Base-by-base conservation (phyloP, 2,797 vertebrate species). In the Linurgus olivaceus region DNA sequence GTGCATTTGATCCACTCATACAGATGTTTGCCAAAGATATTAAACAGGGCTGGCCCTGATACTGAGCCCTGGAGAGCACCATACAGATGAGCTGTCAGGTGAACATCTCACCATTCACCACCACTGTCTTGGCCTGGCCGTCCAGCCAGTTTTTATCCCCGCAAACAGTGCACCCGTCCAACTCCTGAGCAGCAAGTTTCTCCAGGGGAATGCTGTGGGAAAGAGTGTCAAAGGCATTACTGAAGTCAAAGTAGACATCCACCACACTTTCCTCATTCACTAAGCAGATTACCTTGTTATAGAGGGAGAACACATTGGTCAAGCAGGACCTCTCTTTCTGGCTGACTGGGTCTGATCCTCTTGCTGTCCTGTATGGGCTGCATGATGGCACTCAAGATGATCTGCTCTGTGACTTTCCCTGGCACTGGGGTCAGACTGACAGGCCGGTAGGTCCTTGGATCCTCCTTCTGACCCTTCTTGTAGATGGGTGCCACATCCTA, bases 401-500 rank as follows among this genome's bases (percentile, higher is more conserved):
- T 26, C 17, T 62, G 11, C 20, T 55, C 35, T 33, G 8, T 31
- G 17, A 59, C 17, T 25, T 65, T 58, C 11, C 13, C 17, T 33
- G 25, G 17, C 20, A 31, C 10, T 31, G 38, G 52, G 13, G 6
- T 65, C 59, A 73, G 45, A 66, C 17, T 52, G 52, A 47, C 20
- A 66, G 40, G 14, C 33, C 1, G 3, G 37, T 31, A 66, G 33
- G 1, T 59, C 33, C 25, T 28, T 20, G 11, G n/a, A 51, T 72
- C 7, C 13, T 59, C 13, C 9, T 77, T 47, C 33, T 29, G 37
- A 42, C 2, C 17, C 14, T 74, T 54, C 18, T 31, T 50, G 24
- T 19, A 18, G 12, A 18, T 16, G 14, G 10, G 14, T 15, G 7
- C 6, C 31, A 21, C 7, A 25, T 0, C 5, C 31, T 37, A 54